Percentiles rank a stretch among this genome's conserved stretches.
These are phyloP conservation scores for Acrossocheilus wenchowensis DNA, from an alignment of 2,797 vertebrate species.

Conservation along the genomic window DNA sequence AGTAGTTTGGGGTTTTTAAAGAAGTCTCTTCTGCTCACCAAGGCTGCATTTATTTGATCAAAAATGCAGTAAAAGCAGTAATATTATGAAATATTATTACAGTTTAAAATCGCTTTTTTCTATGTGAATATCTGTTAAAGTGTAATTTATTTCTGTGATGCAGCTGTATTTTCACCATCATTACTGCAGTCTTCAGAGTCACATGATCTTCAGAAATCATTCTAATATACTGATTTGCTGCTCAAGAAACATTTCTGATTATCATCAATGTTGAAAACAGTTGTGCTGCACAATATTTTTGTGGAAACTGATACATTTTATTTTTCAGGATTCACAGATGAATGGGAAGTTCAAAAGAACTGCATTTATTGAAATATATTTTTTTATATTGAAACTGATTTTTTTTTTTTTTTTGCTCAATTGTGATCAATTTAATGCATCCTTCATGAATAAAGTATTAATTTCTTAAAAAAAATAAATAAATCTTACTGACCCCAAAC, in stretches of 20 bases:
- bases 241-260: background rate
- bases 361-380: background rate
- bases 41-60: background rate
- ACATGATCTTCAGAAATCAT: background rate
- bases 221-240: background rate
- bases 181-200: background rate
- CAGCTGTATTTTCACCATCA: background rate
- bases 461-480: background rate
- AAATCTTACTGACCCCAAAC: background rate
- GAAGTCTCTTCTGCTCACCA: background rate
- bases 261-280: background rate
- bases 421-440: too few relatives aligned
- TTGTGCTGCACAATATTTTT: too few relatives aligned
- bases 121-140: background rate
- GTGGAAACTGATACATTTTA: too few relatives aligned
- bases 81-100: background rate
- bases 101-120: background rate
- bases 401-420: too few relatives aligned
- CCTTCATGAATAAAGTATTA: too few relatives aligned
- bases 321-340: background rate
- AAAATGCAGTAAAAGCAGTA: background rate
- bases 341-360: background rate
- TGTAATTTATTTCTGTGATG: background rate
- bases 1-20: background rate
- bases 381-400: background rate